Conservation (phyloP, 2,888 invertebrate species). For the Arge pagana region DNA sequence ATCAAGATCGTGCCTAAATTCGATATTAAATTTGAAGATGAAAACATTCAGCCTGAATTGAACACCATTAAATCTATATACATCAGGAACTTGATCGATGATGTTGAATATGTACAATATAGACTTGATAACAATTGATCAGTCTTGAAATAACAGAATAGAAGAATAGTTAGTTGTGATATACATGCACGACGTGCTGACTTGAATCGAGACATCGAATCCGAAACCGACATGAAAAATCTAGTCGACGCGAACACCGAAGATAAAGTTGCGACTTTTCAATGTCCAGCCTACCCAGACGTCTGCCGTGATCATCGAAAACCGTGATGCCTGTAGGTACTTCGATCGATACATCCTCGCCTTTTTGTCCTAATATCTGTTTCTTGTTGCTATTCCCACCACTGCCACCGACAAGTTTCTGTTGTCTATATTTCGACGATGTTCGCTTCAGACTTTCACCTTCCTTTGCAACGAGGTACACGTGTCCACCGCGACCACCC, state of each 20-base stretch:
- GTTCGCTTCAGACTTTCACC: slow-evolving; percentile 64
- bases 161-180: too few relatives aligned
- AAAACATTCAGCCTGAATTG: too few relatives aligned
- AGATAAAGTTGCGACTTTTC: slow-evolving; percentile 13
- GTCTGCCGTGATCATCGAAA: slow-evolving; percentile 68
- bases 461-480: slow-evolving; percentile 73
- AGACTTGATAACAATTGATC: too few relatives aligned
- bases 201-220: too few relatives aligned
- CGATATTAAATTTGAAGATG: too few relatives aligned
- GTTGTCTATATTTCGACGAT: slow-evolving; percentile 61
- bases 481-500: slow-evolving; percentile 90
- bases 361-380: slow-evolving; percentile 76
- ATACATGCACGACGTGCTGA: too few relatives aligned
- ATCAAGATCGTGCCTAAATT: too few relatives aligned
- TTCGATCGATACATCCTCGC: slow-evolving; percentile 70
- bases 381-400: slow-evolving; percentile 78
- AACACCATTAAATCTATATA: too few relatives aligned
- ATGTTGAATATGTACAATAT: too few relatives aligned
- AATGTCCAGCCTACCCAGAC: slow-evolving; percentile 61
- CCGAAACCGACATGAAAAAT: background rate
- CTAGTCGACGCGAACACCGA: background rate
- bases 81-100: too few relatives aligned
- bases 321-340: slow-evolving; percentile 85
- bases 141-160: too few relatives aligned
- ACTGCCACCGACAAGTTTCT: slow-evolving; percentile 67